These are phyloP conservation scores for Camponotus floridanus DNA, from an alignment of 1,140 invertebrate genomes.

Conservation along the genomic window DNA sequence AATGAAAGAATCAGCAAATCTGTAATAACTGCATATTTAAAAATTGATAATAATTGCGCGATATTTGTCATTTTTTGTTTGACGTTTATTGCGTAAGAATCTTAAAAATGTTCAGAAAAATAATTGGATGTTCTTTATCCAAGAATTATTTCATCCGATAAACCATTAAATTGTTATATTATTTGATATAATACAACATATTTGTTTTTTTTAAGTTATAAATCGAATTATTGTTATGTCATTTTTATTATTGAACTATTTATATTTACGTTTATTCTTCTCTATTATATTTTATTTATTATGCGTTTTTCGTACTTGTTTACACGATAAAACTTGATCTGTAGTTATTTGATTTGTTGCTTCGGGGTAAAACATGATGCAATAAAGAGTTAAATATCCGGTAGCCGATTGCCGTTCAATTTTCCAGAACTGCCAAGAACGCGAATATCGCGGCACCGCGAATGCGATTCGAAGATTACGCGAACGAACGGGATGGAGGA, in stretches of 20 bases:
- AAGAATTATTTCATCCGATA: neutral
- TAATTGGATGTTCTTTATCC: neutral
- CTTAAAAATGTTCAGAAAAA: neutral
- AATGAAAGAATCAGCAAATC: slow-evolving; percentile 5
- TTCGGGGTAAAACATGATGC: neutral
- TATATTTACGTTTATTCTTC: neutral
- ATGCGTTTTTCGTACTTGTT: slow-evolving; percentile 19
- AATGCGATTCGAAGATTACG: slow-evolving; percentile 22
- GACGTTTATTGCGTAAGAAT: no score
- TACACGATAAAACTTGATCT: slow-evolving; percentile 16
- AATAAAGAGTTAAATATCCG: slow-evolving; percentile 58
- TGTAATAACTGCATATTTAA: neutral
- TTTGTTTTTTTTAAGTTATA: neutral
- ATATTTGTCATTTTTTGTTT: neutral
- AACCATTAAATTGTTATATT: neutral
- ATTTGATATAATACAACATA: neutral
- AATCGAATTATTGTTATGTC: neutral
- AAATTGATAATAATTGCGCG: neutral
- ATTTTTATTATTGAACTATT: neutral
- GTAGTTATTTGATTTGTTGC: slow-evolving; percentile 33
- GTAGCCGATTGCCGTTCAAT: slow-evolving; percentile 32
- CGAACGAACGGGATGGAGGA: neutral
- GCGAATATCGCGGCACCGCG: slow-evolving; percentile 10
- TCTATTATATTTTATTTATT: slow-evolving; percentile 9
- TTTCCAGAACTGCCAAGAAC: slow-evolving; percentile 27